Percentiles rank a stretch among this genome's conserved stretches.
Conservation (phyloP, 2,888 invertebrate species). For the Gastracanthus pulcherrimus region DNA sequence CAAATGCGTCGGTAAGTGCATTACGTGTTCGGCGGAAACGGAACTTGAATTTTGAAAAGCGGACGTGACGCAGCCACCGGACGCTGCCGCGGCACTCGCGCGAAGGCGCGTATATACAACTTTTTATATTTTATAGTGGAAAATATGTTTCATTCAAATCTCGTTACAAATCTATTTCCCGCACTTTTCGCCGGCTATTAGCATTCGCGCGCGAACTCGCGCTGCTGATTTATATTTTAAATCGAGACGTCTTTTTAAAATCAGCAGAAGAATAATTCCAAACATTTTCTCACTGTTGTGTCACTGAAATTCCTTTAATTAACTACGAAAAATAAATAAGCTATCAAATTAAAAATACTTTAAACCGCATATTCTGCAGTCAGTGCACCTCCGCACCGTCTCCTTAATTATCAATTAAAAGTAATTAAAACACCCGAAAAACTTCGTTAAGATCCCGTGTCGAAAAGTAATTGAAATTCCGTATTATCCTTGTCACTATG, state of each 20-base stretch:
- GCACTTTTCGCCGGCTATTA: neutral
- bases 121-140: constrained; percentile 1
- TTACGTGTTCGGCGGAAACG: constrained; percentile 63
- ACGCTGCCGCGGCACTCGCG: neutral
- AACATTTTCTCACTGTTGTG: too few species aligned
- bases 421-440: neutral
- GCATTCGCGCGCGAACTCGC: neutral
- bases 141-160: constrained; percentile 29
- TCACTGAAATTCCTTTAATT: too few species aligned
- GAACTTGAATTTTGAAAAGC: constrained; percentile 65
- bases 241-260: too few species aligned
- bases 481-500: neutral
- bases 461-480: neutral
- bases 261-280: too few species aligned
- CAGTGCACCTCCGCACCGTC: too few species aligned
- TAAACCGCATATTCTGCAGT: too few species aligned
- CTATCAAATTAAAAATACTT: too few species aligned
- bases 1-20: constrained; percentile 65
- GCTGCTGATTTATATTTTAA: too few species aligned
- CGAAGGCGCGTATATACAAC: constrained; percentile 19
- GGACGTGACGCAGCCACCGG: constrained; percentile 55
- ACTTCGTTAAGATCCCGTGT: neutral
- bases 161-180: constrained; percentile 1
- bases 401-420: neutral
- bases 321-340: too few species aligned